phyloP scores from a whole-genome alignment of 2,888 invertebrate species.

The Limnephilus rhombicus region DNA sequence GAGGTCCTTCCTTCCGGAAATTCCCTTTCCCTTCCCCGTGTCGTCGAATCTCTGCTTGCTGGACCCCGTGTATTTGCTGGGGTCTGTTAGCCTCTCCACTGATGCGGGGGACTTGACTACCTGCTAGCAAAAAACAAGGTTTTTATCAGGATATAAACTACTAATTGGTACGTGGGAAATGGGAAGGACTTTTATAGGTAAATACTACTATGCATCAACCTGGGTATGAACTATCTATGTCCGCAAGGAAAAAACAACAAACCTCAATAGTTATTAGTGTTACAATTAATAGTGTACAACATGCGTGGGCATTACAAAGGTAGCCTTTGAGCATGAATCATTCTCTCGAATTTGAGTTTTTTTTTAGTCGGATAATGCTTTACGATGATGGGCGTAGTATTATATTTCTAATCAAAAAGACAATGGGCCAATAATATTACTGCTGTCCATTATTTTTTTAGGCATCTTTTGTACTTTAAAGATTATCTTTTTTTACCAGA shows the following conservation, averaged over 20 bases:
- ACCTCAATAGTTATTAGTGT: neutral
- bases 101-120: slow-evolving; percentile 69
- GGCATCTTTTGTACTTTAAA: neutral
- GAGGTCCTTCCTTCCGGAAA: slow-evolving; percentile 88
- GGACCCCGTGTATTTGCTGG: slow-evolving; percentile 92
- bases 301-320: neutral
- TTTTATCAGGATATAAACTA: neutral
- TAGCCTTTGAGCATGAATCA: neutral
- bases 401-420: neutral
- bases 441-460: neutral
- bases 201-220: neutral
- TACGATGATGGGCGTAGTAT: neutral
- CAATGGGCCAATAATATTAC: no score
- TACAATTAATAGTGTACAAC: neutral
- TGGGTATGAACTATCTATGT: neutral
- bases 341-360: neutral
- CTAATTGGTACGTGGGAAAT: neutral
- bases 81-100: slow-evolving; percentile 89
- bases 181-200: neutral
- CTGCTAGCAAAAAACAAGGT: slow-evolving; percentile 16
- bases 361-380: neutral
- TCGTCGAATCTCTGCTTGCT: slow-evolving; percentile 92
- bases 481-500: neutral
- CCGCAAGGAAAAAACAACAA: neutral
- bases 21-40: slow-evolving; percentile 90